A percentile compares a stretch with the other conserved stretches of the same genome.
phyloP scores from a whole-genome alignment of 1,140 invertebrate species.

The Ylistrum balloti region DNA sequence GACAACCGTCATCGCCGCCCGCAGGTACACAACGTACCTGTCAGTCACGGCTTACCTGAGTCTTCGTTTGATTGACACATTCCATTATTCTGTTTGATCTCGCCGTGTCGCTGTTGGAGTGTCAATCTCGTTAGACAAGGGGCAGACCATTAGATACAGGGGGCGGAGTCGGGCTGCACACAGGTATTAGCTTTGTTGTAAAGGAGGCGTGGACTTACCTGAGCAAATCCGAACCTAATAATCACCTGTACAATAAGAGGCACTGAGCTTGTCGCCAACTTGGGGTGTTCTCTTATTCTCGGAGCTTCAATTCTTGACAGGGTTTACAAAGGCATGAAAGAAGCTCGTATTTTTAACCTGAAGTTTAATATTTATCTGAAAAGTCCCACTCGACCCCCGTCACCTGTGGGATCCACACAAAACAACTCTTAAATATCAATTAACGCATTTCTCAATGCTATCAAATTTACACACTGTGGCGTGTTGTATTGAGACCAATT shows the following conservation, averaged over 20 bases:
- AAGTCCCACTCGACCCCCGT: slow-evolving; percentile 41
- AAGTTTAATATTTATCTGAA: slow-evolving; percentile 45
- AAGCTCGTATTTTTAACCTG: background rate
- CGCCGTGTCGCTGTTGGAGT: background rate
- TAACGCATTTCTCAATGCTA: slow-evolving; percentile 55
- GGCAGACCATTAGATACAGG: slow-evolving; percentile 43
- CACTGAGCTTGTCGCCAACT: slow-evolving; percentile 42
- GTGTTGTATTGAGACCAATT: slow-evolving; percentile 41
- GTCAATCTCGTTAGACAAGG: slow-evolving; percentile 54
- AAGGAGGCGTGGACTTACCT: background rate
- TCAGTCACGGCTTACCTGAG: slow-evolving; percentile 58
- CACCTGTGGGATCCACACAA: slow-evolving; percentile 51
- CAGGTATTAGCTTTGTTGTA: slow-evolving; percentile 43
- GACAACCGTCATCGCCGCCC: slow-evolving; percentile 45
- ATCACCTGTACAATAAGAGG: background rate
- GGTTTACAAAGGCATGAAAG: slow-evolving; percentile 44
- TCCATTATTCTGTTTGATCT: slow-evolving; percentile 60
- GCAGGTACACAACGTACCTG: slow-evolving; percentile 59
- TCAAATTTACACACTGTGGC: slow-evolving; percentile 46
- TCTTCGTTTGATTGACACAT: slow-evolving; percentile 61
- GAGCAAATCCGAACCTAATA: background rate
- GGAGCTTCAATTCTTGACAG: slow-evolving; percentile 42
- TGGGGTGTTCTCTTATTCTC: slow-evolving; percentile 36
- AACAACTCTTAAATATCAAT: slow-evolving; percentile 57
- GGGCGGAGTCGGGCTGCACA: slow-evolving; percentile 51